Evolutionary conservation across 2,888 invertebrate genomes (phyloP).

Genomic region (Orchestes rusci): DNA sequence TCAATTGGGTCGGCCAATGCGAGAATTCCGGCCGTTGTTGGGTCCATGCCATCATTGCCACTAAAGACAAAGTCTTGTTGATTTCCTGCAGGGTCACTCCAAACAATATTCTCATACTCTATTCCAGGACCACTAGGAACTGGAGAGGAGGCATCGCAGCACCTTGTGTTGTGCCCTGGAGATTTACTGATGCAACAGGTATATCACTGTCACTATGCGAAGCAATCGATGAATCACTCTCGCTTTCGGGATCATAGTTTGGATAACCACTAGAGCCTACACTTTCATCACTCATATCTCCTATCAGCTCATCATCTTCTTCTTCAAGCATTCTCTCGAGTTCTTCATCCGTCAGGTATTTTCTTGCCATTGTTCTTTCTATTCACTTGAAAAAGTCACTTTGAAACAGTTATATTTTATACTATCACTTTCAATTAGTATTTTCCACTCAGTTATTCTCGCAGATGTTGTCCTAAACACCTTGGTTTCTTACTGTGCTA

Average conservation of each 20-base stretch:
- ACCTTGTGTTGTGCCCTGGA: no score
- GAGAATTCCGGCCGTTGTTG: constrained; percentile 3
- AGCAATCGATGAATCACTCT: no score
- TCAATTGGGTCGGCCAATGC: constrained; percentile 9
- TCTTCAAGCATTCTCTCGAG: not conserved
- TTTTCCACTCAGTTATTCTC: no score
- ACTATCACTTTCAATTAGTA: no score
- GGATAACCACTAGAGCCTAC: constrained; percentile 2
- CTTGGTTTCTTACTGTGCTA: no score
- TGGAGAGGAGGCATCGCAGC: no score
- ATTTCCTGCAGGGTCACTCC: constrained; percentile 8
- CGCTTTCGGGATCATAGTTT: constrained; percentile 1
- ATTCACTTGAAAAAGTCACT: no score
- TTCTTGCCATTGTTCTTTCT: not conserved
- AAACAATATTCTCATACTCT: constrained; percentile 12
- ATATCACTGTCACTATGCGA: no score
- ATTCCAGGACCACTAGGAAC: no score
- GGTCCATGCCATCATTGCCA: constrained; percentile 9
- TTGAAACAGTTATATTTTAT: no score
- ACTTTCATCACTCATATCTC: constrained; percentile 2
- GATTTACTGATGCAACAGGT: no score
- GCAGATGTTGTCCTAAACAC: no score
- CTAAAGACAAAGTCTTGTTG: constrained; percentile 9
- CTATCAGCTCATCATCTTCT: not conserved
- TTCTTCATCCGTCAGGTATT: not conserved